phyloP scores from a whole-genome alignment of 2,797 vertebrate species.

The Capromys pilorides region DNA sequence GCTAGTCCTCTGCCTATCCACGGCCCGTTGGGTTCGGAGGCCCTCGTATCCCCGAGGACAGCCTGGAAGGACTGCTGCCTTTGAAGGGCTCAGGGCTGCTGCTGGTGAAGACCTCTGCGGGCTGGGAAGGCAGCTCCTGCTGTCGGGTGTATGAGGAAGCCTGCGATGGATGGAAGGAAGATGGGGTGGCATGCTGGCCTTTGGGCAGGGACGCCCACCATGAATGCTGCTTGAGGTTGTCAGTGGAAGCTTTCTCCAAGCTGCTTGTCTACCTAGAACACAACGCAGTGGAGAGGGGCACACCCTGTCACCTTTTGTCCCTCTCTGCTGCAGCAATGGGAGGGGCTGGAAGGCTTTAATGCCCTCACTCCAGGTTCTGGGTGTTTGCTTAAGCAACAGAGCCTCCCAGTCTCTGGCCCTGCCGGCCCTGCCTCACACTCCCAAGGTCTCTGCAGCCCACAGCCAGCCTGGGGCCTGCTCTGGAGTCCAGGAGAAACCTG shows the following conservation, averaged over 20 bases:
- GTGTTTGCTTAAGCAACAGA: constrained; percentile 27
- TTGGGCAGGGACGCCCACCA: constrained; percentile 64
- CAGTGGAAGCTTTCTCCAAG: constrained; percentile 36
- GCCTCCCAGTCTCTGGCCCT: not conserved
- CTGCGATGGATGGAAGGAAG: constrained; percentile 25
- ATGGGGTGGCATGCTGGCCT: not conserved
- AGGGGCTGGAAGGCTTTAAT: constrained; percentile 4
- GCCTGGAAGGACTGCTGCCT: not conserved
- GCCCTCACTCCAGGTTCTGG: not conserved
- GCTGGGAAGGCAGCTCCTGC: constrained; percentile 74
- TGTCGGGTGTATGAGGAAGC: not conserved
- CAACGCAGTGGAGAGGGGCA: not conserved
- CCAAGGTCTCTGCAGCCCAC: not conserved
- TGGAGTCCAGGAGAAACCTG: constrained; percentile 19
- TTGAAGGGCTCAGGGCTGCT: not conserved
- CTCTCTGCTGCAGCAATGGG: not conserved
- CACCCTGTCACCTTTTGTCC: not conserved
- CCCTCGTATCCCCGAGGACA: not conserved
- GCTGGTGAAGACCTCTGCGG: not conserved
- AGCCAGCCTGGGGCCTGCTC: not conserved
- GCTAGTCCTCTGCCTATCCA: constrained; percentile 21
- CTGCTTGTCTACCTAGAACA: constrained; percentile 76
- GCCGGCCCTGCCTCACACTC: not conserved
- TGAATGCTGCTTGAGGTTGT: constrained; percentile 59
- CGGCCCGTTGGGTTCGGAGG: not conserved